Conservation (phyloP, 2,797 vertebrate species). For the Brachyrhaphis roseni region DNA sequence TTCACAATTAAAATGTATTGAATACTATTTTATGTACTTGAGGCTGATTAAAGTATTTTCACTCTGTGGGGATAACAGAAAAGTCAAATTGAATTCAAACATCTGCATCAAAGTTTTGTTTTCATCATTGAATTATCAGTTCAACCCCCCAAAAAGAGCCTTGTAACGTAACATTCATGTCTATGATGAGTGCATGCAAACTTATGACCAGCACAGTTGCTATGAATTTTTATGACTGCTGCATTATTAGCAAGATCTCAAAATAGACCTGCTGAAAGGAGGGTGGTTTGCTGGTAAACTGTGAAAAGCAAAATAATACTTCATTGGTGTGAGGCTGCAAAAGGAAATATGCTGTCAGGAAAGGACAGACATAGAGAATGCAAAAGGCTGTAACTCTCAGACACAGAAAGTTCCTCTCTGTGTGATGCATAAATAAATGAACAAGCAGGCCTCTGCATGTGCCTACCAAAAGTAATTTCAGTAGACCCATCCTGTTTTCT, state of each 20-base stretch:
- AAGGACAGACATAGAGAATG: conserved; percentile 35
- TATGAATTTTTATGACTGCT: conserved; percentile 48
- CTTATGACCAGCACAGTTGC: neutral
- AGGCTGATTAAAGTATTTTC: neutral
- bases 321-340: conserved; percentile 43
- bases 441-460: conserved; percentile 57
- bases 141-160: neutral
- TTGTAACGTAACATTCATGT: neutral
- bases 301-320: conserved; percentile 42
- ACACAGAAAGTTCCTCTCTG: conserved; percentile 41
- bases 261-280: conserved; percentile 56
- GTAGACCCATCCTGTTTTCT: conserved; percentile 57
- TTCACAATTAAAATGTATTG: neutral
- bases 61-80: neutral
- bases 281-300: conserved; percentile 33
- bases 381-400: conserved; percentile 50
- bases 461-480: conserved; percentile 57
- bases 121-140: neutral
- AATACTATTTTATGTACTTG: neutral
- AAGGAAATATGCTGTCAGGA: conserved; percentile 29
- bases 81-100: neutral
- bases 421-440: conserved; percentile 68
- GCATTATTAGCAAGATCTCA: conserved; percentile 53
- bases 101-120: neutral
- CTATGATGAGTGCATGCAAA: neutral